Evolutionary conservation across 2,888 invertebrate genomes (phyloP).

Genomic region (Sinhomidia bicolor): DNA sequence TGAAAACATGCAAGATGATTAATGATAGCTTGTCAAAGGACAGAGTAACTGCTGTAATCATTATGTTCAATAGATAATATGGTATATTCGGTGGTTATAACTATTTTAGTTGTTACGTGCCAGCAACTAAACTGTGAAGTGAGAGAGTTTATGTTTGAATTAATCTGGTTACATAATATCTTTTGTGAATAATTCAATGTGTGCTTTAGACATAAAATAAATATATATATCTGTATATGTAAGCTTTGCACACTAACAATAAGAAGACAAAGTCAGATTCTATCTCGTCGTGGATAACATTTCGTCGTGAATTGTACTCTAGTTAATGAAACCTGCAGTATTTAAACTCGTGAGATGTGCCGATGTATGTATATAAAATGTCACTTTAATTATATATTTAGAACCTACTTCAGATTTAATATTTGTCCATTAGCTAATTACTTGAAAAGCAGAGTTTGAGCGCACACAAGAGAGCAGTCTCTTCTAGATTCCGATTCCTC

Average conservation of each 20-base stretch:
- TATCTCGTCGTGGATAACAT: neutral
- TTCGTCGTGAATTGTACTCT: neutral
- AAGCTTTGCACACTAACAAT: no score
- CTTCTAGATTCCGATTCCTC: no score
- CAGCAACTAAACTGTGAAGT: no score
- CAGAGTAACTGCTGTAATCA: neutral
- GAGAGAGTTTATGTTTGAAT: no score
- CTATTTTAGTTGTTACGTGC: no score
- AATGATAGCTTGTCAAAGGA: neutral
- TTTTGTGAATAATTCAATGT: neutral
- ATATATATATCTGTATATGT: neutral
- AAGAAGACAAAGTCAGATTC: neutral
- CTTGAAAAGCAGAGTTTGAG: neutral
- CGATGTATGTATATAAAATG: constrained; percentile 7
- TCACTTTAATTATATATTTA: constrained; percentile 24
- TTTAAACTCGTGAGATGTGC: neutral
- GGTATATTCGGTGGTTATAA: neutral
- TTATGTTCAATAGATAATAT: neutral
- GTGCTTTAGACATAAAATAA: neutral
- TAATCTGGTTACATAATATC: neutral
- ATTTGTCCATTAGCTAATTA: constrained; percentile 45
- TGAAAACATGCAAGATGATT: constrained; percentile 9
- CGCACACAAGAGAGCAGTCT: neutral
- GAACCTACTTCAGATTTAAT: neutral
- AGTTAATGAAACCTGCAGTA: neutral